A percentile compares a stretch with the other conserved stretches of the same genome.
phyloP scores from a whole-genome alignment of 2,888 invertebrate species.

The Ischnura elegans region DNA sequence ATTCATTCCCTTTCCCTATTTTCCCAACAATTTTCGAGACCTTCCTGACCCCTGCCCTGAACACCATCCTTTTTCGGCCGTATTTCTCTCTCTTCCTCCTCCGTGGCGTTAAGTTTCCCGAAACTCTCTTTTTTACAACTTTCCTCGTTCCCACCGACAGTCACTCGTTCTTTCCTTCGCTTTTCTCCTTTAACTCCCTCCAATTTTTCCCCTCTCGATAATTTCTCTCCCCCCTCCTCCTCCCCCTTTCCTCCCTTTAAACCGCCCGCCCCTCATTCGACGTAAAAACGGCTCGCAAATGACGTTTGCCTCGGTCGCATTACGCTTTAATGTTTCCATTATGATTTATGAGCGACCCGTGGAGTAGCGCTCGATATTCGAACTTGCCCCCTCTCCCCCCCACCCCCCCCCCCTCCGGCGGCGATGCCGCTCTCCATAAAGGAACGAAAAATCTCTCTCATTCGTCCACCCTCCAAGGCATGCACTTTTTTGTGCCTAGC shows the following conservation, averaged over 20 bases:
- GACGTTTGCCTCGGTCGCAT: conserved; percentile 54
- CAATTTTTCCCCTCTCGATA: neutral
- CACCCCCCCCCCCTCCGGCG: neutral
- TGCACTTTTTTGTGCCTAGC: neutral
- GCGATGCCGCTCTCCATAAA: neutral
- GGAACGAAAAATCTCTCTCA: neutral
- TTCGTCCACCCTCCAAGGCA: neutral
- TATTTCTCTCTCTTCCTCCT: too few relatives aligned
- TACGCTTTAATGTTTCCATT: conserved; percentile 61
- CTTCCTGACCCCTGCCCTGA: neutral
- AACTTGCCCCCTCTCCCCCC: neutral
- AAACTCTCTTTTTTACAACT: neutral
- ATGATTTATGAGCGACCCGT: conserved; percentile 52
- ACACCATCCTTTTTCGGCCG: neutral
- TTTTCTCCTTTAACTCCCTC: neutral
- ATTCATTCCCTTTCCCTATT: neutral
- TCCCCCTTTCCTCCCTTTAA: neutral
- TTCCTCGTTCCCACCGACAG: neutral
- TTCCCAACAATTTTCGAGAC: neutral
- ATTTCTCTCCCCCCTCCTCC: neutral
- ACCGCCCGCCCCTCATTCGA: neutral
- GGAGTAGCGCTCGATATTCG: neutral
- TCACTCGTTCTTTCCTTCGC: neutral
- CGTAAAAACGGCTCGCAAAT: conserved; percentile 48
- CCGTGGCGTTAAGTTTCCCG: neutral